Evolutionary conservation across 2,888 invertebrate species (phyloP).

Genomic region (Macropis europaea): DNA sequence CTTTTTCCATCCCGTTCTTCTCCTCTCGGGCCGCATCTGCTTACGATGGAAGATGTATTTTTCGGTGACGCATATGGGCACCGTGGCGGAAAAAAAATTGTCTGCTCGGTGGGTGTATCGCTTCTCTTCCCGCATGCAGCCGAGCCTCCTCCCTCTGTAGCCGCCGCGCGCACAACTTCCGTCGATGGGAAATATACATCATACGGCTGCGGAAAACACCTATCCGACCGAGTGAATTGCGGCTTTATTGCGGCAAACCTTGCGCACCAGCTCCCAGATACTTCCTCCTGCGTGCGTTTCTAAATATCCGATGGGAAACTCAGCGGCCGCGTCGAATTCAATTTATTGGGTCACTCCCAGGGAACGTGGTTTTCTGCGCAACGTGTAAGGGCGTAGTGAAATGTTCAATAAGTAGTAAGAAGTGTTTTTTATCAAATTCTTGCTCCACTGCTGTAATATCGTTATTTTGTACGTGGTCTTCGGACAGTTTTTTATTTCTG

Average conservation of each 20-base stretch:
- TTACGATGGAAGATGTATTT: slow-evolving; percentile 34
- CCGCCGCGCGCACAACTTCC: slow-evolving; percentile 7
- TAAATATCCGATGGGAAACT: slow-evolving; percentile 7
- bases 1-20: slow-evolving; percentile 10
- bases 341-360: too few relatives aligned
- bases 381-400: too few relatives aligned
- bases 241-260: slow-evolving; percentile 17
- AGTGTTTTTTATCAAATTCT: too few relatives aligned
- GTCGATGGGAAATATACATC: slow-evolving; percentile 11
- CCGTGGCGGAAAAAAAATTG: slow-evolving; percentile 5
- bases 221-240: slow-evolving; percentile 26
- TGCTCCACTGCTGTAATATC: too few relatives aligned
- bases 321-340: too few relatives aligned
- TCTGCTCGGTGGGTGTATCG: slow-evolving; percentile 12
- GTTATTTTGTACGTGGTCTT: too few relatives aligned
- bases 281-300: slow-evolving; percentile 2
- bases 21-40: slow-evolving; percentile 17
- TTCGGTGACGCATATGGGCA: slow-evolving; percentile 29
- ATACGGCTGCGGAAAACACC: slow-evolving; percentile 17
- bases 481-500: too few relatives aligned
- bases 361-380: too few relatives aligned
- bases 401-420: too few relatives aligned
- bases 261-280: slow-evolving; percentile 15
- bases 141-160: background rate
- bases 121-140: background rate